Evolutionary conservation across 2,113 vertebrate genomes (phyloP).

Genomic region (Dicrurus megarhynchus): DNA sequence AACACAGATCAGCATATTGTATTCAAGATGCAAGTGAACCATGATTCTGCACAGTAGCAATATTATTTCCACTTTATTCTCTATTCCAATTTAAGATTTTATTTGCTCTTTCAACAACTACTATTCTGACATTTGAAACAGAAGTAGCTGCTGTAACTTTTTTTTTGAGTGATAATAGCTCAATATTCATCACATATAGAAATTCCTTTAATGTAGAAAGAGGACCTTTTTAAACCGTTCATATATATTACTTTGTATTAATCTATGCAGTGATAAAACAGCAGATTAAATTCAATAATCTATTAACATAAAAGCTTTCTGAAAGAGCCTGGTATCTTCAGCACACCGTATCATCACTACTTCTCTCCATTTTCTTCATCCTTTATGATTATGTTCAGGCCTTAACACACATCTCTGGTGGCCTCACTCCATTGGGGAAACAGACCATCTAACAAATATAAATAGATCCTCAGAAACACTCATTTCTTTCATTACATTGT

Average conservation of each 20-base stretch:
- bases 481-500: neutral
- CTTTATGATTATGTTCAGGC: neutral
- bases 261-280: neutral
- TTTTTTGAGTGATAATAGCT: neutral
- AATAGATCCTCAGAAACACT: neutral
- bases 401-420: neutral
- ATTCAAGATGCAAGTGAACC: neutral
- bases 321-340: neutral
- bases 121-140: neutral
- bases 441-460: neutral
- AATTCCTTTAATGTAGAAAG: neutral
- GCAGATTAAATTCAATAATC: slow-evolving; percentile 17
- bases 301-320: slow-evolving; percentile 27
- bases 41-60: neutral
- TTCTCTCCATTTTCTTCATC: neutral
- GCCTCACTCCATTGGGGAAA: neutral
- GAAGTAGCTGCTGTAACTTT: neutral
- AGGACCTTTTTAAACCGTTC: neutral
- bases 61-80: neutral
- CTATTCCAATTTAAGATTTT: neutral
- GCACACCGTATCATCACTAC: neutral
- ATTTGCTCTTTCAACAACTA: neutral
- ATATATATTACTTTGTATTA: neutral
- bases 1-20: neutral
- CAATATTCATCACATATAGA: neutral